Conservation (phyloP, 1,140 invertebrate species). For the Adoxophyes honmai region DNA sequence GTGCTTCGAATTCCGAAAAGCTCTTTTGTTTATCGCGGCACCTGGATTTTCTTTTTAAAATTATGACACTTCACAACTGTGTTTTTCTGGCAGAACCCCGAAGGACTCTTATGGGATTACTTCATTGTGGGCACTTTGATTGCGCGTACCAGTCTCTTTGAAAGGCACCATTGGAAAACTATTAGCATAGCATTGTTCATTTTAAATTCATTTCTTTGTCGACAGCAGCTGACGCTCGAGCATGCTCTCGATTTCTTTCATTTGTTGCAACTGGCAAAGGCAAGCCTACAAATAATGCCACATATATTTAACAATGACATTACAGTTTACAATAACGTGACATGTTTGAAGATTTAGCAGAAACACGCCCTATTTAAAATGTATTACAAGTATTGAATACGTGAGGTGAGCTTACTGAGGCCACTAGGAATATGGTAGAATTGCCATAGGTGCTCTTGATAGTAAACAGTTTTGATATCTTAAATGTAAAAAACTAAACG, state of each 20-base stretch:
- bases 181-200: constrained; percentile 23
- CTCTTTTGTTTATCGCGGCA: constrained; percentile 16
- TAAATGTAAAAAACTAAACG: too few relatives aligned
- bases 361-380: neutral
- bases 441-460: too few relatives aligned
- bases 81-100: neutral
- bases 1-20: constrained; percentile 21
- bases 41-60: constrained; percentile 20
- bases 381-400: neutral
- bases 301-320: constrained; percentile 6
- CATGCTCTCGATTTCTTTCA: constrained; percentile 1
- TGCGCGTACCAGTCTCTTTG: neutral
- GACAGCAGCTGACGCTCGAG: constrained; percentile 20
- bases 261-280: neutral
- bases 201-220: constrained; percentile 19
- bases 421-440: too few relatives aligned
- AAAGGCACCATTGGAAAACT: constrained; percentile 22
- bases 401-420: too few relatives aligned
- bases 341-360: constrained; percentile 4
- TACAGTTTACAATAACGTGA: constrained; percentile 5
- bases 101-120: too few relatives aligned
- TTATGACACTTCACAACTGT: neutral
- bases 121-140: too few relatives aligned
- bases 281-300: constrained; percentile 3
- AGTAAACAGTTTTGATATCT: too few relatives aligned